phyloP scores from a whole-genome alignment of 2,113 vertebrate genomes.

The Tetrax tetrax region DNA sequence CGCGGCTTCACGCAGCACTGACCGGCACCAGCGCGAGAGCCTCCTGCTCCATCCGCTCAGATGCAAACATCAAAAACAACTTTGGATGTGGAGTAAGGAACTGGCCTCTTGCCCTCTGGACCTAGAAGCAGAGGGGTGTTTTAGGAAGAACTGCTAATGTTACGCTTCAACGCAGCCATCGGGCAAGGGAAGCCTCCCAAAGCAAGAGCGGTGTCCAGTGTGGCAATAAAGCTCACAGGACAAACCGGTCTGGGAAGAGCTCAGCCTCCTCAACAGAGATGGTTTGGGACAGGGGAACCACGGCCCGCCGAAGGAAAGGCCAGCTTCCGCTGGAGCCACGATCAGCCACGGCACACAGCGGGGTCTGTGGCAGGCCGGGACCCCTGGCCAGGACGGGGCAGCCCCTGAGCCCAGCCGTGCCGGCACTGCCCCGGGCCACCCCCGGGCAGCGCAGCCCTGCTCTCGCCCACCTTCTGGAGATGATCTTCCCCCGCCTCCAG shows the following conservation, averaged over 20 bases:
- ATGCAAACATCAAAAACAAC: fast-evolving
- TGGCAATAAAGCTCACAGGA: background rate
- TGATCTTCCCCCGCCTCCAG: fast-evolving
- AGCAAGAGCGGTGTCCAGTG: fast-evolving
- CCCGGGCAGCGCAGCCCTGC: fast-evolving
- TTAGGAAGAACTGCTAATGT: background rate
- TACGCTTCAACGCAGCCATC: no score
- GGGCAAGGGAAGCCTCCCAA: background rate
- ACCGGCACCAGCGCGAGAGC: fast-evolving
- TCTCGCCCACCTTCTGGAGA: background rate
- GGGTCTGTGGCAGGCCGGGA: fast-evolving
- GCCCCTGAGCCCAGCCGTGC: background rate
- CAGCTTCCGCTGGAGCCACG: background rate
- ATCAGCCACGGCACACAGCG: fast-evolving
- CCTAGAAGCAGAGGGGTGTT: background rate
- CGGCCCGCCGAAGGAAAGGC: background rate
- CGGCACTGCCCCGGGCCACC: fast-evolving
- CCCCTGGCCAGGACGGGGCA: fast-evolving
- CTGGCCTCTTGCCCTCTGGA: background rate
- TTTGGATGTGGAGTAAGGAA: background rate
- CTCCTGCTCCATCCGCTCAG: background rate
- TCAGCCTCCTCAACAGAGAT: background rate
- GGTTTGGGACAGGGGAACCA: background rate
- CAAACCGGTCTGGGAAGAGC: background rate
- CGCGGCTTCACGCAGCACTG: fast-evolving